Percentiles rank a stretch among this genome's conserved stretches.
Conservation (phyloP, 2,797 vertebrate species). For the Lepus oiostolus region DNA sequence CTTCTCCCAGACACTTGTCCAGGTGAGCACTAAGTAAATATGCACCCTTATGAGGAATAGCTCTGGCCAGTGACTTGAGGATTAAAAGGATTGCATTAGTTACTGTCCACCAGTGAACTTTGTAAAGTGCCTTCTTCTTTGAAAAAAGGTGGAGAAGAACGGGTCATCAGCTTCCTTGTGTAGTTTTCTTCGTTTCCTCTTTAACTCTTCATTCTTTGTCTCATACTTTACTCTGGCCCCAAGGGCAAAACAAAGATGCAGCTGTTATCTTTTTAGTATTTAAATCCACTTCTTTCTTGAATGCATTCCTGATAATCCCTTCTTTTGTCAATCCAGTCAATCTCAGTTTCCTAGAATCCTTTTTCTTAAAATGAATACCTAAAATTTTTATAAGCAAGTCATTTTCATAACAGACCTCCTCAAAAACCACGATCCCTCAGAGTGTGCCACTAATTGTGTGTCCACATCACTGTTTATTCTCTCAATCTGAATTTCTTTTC, state of each 20-base stretch:
- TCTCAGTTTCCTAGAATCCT: slow-evolving; percentile 18
- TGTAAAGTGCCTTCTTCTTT: neutral
- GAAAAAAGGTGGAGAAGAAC: neutral
- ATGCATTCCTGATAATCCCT: neutral
- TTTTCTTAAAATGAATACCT: neutral
- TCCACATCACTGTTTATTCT: neutral
- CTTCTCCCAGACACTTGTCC: neutral
- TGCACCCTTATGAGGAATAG: neutral
- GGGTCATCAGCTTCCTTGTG: neutral
- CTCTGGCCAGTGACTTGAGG: neutral
- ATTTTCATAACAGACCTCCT: neutral
- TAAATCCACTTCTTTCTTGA: neutral
- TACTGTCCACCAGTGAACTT: neutral
- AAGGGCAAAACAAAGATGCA: neutral
- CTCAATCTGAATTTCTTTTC: slow-evolving; percentile 51
- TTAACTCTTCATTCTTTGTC: neutral
- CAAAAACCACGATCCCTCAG: neutral
- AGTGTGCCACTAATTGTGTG: neutral
- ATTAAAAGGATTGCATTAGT: neutral
- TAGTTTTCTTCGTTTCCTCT: neutral
- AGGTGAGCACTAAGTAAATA: slow-evolving; percentile 55
- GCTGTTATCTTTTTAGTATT: neutral
- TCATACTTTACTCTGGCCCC: neutral
- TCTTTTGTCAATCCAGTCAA: neutral
- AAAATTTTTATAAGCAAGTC: neutral